Conservation (phyloP, 2,888 invertebrate species). For the Strigamia crassipes region DNA sequence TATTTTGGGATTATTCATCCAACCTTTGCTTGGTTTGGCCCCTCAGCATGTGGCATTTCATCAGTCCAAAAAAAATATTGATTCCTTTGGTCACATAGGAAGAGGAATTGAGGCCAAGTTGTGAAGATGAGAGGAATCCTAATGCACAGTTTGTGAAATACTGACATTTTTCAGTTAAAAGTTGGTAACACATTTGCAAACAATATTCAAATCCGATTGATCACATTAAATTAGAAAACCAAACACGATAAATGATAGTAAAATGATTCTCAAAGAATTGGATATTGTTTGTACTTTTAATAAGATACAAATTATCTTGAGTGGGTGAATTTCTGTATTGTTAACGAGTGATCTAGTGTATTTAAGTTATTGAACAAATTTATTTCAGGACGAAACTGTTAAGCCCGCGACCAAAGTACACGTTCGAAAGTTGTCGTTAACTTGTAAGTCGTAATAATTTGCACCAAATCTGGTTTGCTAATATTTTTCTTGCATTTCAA, state of each 20-base stretch:
- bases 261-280: not conserved
- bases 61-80: not conserved
- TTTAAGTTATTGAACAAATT: not conserved
- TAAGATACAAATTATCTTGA: not conserved
- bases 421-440: not conserved
- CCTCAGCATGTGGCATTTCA: slow-evolving; percentile 10
- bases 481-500: not conserved
- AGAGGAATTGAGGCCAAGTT: slow-evolving; percentile 10
- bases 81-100: not conserved
- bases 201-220: not conserved
- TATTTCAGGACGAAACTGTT: slow-evolving; percentile 14
- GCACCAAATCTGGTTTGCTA: not conserved
- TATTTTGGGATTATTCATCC: not conserved
- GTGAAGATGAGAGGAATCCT: not conserved
- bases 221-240: not conserved
- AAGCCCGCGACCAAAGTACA: not conserved
- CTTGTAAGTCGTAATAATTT: not conserved
- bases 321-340: not conserved
- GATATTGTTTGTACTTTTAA: not conserved
- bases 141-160: slow-evolving; percentile 6
- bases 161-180: not conserved
- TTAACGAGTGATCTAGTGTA: not conserved
- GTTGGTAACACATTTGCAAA: not conserved
- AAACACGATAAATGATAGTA: no score
- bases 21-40: not conserved